These are phyloP conservation scores for Anoplius nigerrimus DNA, from an alignment of 2,888 invertebrate species.

Conservation along the genomic window DNA sequence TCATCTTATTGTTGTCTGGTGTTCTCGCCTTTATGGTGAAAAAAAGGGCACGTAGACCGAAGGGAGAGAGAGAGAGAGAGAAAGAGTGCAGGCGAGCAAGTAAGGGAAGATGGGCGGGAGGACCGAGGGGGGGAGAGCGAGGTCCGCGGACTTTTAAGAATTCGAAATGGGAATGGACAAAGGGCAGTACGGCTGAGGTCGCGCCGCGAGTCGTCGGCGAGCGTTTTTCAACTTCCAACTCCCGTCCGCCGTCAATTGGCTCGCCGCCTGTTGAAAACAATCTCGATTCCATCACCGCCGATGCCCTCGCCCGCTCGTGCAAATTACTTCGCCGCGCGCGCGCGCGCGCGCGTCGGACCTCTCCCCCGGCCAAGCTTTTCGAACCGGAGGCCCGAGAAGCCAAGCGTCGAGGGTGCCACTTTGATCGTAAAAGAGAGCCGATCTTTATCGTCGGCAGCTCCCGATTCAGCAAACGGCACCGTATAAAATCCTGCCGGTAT, in stretches of 20 bases:
- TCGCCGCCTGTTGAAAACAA: constrained; percentile 53
- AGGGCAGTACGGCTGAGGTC: constrained; percentile 56
- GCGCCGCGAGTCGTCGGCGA: constrained; percentile 30
- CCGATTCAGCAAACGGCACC: too few species aligned
- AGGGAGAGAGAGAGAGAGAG: constrained; percentile 16
- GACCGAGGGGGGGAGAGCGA: background rate
- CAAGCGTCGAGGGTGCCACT: too few species aligned
- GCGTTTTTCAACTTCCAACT: constrained; percentile 53
- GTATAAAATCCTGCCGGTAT: too few species aligned
- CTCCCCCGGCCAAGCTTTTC: too few species aligned
- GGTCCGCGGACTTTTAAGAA: constrained; percentile 52
- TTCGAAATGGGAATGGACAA: constrained; percentile 68
- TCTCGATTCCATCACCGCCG: constrained; percentile 56
- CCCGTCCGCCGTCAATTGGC: constrained; percentile 47
- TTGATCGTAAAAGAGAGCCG: too few species aligned
- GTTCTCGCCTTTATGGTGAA: constrained; percentile 66
- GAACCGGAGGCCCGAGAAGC: too few species aligned
- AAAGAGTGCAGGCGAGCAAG: constrained; percentile 27
- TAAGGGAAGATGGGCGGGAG: constrained; percentile 12
- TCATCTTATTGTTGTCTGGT: constrained; percentile 71
- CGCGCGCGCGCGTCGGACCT: constrained; percentile 13
- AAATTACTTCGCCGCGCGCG: constrained; percentile 17
- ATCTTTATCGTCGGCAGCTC: too few species aligned
- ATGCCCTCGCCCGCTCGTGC: constrained; percentile 18
- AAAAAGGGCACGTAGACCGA: constrained; percentile 39